phyloP scores from a whole-genome alignment of 2,113 vertebrate species.

The Carassius gibelio region DNA sequence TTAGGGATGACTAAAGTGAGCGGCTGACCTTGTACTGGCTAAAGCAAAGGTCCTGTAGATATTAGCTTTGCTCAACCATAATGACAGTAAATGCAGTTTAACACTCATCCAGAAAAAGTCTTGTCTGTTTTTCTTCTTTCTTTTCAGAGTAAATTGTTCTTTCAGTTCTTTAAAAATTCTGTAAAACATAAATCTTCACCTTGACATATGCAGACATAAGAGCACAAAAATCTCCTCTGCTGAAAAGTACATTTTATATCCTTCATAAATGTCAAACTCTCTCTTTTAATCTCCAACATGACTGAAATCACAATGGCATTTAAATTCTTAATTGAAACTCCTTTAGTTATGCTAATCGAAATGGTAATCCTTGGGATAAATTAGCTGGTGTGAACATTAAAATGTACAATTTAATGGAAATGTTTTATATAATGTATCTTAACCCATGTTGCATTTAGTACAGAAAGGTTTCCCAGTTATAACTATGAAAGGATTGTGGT shows the following conservation, averaged over 20 bases:
- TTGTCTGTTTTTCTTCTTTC: not conserved
- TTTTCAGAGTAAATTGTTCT: not conserved
- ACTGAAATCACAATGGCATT: not conserved
- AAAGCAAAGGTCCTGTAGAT: not conserved
- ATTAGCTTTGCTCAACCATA: not conserved
- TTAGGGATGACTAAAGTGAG: not conserved
- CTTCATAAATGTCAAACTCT: slow-evolving; percentile 7
- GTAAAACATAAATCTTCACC: not conserved
- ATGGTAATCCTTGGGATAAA: not conserved
- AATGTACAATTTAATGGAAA: not conserved
- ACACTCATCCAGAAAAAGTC: not conserved
- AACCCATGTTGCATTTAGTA: not conserved
- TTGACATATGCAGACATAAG: not conserved
- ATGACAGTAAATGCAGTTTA: slow-evolving; percentile 1
- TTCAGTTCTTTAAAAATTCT: not conserved
- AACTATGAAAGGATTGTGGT: not conserved
- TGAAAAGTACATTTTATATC: too few relatives aligned
- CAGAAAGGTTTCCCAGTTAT: not conserved
- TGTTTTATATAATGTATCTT: not conserved
- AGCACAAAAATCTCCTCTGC: too few relatives aligned
- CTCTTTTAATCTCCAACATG: slow-evolving; percentile 3
- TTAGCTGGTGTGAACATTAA: not conserved
- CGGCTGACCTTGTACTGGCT: too few relatives aligned
- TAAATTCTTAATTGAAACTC: not conserved
- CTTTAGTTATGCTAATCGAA: not conserved